A percentile compares a stretch with the other conserved stretches of the same genome.
These are phyloP conservation scores for Polydrusus cervinus DNA, from an alignment of 2,888 invertebrate species.

Conservation along the genomic window DNA sequence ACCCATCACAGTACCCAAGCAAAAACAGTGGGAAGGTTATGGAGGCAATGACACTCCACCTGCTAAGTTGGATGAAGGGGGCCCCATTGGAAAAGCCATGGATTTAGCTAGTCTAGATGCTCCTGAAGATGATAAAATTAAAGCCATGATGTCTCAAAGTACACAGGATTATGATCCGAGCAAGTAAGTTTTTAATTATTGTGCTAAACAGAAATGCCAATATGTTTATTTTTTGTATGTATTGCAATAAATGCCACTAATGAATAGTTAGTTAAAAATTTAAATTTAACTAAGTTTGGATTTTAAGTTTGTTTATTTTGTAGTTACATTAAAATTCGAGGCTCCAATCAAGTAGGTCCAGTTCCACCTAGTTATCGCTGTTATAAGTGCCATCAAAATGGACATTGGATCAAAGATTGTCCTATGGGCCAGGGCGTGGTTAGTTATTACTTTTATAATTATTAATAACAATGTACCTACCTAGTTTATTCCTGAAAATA, in stretches of 20 bases:
- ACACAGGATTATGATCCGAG: constrained; percentile 97
- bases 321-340: constrained; percentile 92
- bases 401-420: constrained; percentile 99
- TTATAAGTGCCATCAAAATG: constrained; percentile 94
- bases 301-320: constrained; percentile 62
- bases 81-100: constrained; percentile 79
- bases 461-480: too few species aligned
- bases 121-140: constrained; percentile 97
- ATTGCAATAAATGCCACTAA: too few species aligned
- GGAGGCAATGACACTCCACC: constrained; percentile 71
- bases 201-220: too few species aligned
- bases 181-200: constrained; percentile 86
- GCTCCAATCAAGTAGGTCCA: constrained; percentile 90
- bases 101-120: constrained; percentile 93
- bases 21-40: constrained; percentile 79
- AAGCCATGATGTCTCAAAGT: constrained; percentile 97
- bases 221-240: too few species aligned
- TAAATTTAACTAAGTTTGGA: too few species aligned
- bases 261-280: too few species aligned
- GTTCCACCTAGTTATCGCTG: constrained; percentile 95
- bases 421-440: constrained; percentile 79
- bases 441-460: constrained; percentile 58
- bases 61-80: constrained; percentile 67
- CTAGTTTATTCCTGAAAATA: neutral
- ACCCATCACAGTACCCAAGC: constrained; percentile 86